phyloP scores from a whole-genome alignment of 92 coral and sea anemone genomes.

The Montipora capitata region DNA sequence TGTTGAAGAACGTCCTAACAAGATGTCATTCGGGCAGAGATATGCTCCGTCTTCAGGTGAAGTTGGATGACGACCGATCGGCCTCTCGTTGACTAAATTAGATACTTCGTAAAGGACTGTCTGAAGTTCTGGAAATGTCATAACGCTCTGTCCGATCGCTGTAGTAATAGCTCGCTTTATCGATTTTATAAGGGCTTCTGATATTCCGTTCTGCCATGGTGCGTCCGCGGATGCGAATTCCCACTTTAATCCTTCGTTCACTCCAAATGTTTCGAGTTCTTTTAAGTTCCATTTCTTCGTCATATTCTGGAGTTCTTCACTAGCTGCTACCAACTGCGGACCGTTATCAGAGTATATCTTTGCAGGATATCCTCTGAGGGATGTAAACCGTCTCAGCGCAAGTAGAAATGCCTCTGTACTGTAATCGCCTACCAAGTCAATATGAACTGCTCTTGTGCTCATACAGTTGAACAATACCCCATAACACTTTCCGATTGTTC shows the following conservation, averaged over 20 bases:
- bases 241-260: too few species aligned
- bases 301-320: neutral
- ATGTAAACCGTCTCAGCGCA: slow-evolving; percentile 73
- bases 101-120: neutral
- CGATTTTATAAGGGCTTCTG: too few species aligned
- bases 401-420: slow-evolving; percentile 49
- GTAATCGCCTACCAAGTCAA: slow-evolving; percentile 44
- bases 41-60: too few species aligned
- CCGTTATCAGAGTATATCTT: slow-evolving; percentile 81
- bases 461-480: slow-evolving; percentile 67
- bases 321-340: slow-evolving; percentile 73
- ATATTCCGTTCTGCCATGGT: too few species aligned
- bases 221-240: too few species aligned
- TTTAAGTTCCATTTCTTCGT: too few species aligned
- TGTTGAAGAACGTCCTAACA: too few species aligned
- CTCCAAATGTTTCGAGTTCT: too few species aligned
- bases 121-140: neutral
- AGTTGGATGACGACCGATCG: too few species aligned
- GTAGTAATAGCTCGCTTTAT: too few species aligned
- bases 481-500: slow-evolving; percentile 16
- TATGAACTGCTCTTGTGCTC: slow-evolving; percentile 74
- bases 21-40: too few species aligned
- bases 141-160: too few species aligned
- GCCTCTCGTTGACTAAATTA: neutral
- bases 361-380: slow-evolving; percentile 74